Base-by-base conservation (phyloP, 2,797 vertebrate species). In the Argyrosomus regius region DNA sequence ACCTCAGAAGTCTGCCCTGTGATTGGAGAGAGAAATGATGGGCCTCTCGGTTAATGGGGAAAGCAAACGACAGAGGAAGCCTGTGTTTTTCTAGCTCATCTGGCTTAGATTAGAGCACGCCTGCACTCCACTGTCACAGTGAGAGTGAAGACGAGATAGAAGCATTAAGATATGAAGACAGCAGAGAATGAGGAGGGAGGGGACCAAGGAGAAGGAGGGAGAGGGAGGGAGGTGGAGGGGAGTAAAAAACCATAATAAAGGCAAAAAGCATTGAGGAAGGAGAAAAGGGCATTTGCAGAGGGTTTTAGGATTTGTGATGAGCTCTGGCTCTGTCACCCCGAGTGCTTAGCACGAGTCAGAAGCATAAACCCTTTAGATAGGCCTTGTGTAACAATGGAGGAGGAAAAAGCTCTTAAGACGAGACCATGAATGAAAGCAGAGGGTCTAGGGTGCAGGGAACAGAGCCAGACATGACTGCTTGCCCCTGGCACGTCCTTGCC, bases 81-180 rank as follows among this genome's bases (percentile, higher is more conserved):
- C 68, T 82, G 83, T 91, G 91, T 93, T 94, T 93, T 93, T 93
- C 77, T 90, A 85, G 75, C 85, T 92, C 94, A 94, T 95, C 95
- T 96, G 93, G 93, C 75, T 94, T 91, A 86, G 90, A 94, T 96
- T 94, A 95, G 78, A 80, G 85, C 52, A 60, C 17, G 88, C 80
- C 85, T 88, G 88, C 80, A 56, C 85, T 89, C 81, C 77, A 53
- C 91, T 93, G 90, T 94, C 91, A 91, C 77, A 89, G 77, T 65
- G 72, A 81, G 84, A 85, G 77, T 74, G 57, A 54, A 82, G 80
- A 71, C 68, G 61, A 89, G 90, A 93, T 90, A 91, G 84, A 89
- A 75, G 84, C 78, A 89, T 86, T 84, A 79, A 81, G 78, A 88
- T 81, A 84, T 71, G 85, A 80, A 6, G 49, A 61, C 64, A 80